phyloP scores from a whole-genome alignment of 2,888 invertebrate species.

The Conus canariensis region DNA sequence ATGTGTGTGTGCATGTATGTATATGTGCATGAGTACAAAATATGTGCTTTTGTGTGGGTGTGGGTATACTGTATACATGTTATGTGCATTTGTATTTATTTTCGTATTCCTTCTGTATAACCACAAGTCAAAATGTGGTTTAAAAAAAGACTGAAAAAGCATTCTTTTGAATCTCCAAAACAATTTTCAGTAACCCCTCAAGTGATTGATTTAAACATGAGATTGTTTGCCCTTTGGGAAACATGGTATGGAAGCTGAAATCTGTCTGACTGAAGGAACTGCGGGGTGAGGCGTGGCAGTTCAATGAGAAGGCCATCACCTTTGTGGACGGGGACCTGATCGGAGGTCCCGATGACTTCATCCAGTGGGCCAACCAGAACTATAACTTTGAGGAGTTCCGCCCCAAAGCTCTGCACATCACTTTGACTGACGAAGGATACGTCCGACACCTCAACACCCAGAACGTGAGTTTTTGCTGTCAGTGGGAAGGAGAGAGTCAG shows the following conservation, averaged over 20 bases:
- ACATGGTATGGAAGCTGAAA: neutral
- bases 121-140: no score
- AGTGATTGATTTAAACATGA: no score
- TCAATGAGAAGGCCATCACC: conserved; percentile 73
- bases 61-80: no score
- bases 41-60: no score
- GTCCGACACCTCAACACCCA: conserved; percentile 70
- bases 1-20: no score
- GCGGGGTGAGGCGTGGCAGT: conserved; percentile 77
- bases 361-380: conserved; percentile 73
- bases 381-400: conserved; percentile 76
- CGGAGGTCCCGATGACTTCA: conserved; percentile 75
- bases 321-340: conserved; percentile 74
- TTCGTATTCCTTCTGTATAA: no score
- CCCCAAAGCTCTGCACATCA: conserved; percentile 71
- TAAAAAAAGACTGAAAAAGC: no score
- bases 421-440: conserved; percentile 76
- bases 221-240: no score
- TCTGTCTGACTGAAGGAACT: conserved; percentile 64
- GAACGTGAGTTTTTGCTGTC: conserved; percentile 60
- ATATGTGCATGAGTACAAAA: no score
- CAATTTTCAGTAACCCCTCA: no score
- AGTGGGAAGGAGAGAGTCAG: neutral
- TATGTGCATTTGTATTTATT: no score
- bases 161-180: no score